Percentiles rank a stretch among this genome's conserved stretches.
Conservation (phyloP, 1,140 invertebrate species). For the Mycetomoellerius zeteki region DNA sequence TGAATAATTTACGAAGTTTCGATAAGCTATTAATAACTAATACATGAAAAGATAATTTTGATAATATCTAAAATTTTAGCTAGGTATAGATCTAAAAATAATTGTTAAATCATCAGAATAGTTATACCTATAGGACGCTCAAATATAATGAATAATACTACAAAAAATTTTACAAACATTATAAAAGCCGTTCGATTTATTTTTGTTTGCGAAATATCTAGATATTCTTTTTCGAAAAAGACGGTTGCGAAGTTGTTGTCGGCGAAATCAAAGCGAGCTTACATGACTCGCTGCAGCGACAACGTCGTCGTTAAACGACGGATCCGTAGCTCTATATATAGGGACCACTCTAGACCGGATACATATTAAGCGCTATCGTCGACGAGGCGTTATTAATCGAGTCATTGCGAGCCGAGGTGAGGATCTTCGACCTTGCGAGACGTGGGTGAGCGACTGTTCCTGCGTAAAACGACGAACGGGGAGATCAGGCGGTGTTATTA, state of each 20-base stretch:
- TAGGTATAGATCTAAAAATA: no score
- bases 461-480: slow-evolving; percentile 43
- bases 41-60: no score
- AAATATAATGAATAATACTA: no score
- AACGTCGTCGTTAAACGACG: slow-evolving; percentile 54
- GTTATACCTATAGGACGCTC: no score
- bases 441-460: slow-evolving; percentile 51
- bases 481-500: slow-evolving; percentile 80
- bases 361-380: slow-evolving; percentile 78
- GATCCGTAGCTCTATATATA: slow-evolving; percentile 62
- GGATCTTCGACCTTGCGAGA: slow-evolving; percentile 70
- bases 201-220: background rate
- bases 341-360: slow-evolving; percentile 60
- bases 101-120: no score
- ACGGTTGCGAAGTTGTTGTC: slow-evolving; percentile 64
- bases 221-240: background rate
- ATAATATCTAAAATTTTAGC: no score
- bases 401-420: slow-evolving; percentile 82
- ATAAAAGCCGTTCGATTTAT: background rate
- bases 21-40: no score
- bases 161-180: background rate
- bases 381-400: slow-evolving; percentile 85
- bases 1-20: no score
- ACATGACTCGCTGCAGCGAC: slow-evolving; percentile 39
- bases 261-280: slow-evolving; percentile 82